Base-by-base conservation (phyloP, 2,113 vertebrate species). In the Dipodomys ordii region DNA sequence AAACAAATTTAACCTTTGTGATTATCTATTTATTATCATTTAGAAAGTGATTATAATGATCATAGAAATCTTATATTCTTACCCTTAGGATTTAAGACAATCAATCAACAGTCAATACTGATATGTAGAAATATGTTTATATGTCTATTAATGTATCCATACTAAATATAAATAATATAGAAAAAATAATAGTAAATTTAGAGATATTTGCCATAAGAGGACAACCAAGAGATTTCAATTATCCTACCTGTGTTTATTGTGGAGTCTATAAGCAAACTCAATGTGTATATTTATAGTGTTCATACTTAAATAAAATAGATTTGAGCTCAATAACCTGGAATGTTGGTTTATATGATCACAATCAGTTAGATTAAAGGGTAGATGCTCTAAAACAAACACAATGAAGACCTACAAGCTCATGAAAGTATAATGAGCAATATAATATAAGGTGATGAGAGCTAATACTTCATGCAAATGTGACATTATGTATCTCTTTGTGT, bases 371-470 rank as follows among this genome's bases (percentile, higher is more conserved):
- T 82, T 88, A 97, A 98, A 98, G 96, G 97, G 79, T 96, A 79
- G 57, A 91, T 90, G 35, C 90, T 96, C 67, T 98, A 96, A 95
- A 82, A 80, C 44, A 94, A 81, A 88, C 32, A 95, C 3, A 1
- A n/a, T 83, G 73, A 90, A 91, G 76, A 13, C 35, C 94, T 87
- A 95, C 62, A 94, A 86, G 68, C 57, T 98, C 77, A 67, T 96
- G 95, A 97, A 96, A 92, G 67, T 49, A 97, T 97, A 98, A 98
- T 98, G 95, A 97, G 90, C 96, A 97, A 97, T 83, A 92, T 79
- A 96, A 97, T 96, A 97, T 71, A 79, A 97, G 83, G 95, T 97
- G 96, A 96, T 97, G 97, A 96, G 94, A 97, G 81, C 93, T 96
- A 97, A 88, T 97, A 93, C 77, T 83, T 98, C 95, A 97, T 96